Percentiles rank a stretch among this genome's conserved stretches.
Evolutionary conservation across 2,113 vertebrate species (phyloP).

Genomic region (Ceyx margarethae): DNA sequence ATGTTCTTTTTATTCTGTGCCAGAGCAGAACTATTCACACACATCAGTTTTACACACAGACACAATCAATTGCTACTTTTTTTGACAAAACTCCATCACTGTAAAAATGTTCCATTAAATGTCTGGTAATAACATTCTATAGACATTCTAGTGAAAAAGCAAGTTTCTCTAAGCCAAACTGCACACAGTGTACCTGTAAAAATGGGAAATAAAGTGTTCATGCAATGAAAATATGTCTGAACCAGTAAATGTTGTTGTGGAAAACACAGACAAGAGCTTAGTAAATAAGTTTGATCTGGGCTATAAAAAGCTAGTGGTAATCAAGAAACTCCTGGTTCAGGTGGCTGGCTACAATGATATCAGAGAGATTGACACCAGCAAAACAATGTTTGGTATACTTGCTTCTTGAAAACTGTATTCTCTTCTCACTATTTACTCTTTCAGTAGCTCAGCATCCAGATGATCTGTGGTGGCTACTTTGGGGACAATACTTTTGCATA

Average conservation of each 20-base stretch:
- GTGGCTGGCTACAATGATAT: background rate
- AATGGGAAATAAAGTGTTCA: constrained; percentile 27
- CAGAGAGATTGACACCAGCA: background rate
- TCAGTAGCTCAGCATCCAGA: background rate
- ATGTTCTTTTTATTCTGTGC: constrained; percentile 7
- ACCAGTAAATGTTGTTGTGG: background rate
- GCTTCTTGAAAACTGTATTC: background rate
- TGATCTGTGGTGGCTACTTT: background rate
- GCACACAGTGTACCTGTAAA: background rate
- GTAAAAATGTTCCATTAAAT: constrained; percentile 46
- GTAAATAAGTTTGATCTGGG: background rate
- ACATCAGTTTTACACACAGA: background rate
- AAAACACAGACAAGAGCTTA: background rate
- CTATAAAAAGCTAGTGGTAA: background rate
- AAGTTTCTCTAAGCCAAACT: constrained; percentile 11
- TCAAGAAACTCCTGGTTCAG: background rate
- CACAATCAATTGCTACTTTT: constrained; percentile 18
- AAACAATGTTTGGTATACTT: background rate
- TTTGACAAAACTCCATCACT: background rate
- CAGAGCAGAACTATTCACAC: background rate
- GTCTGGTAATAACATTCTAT: background rate
- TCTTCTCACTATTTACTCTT: background rate
- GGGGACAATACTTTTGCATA: background rate
- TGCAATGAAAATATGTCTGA: background rate
- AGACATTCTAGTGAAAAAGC: constrained; percentile 1